Percentiles rank a stretch among this genome's conserved stretches.
These are phyloP conservation scores for Escarpia spicata DNA, from an alignment of 2,888 invertebrate genomes.

Conservation along the genomic window DNA sequence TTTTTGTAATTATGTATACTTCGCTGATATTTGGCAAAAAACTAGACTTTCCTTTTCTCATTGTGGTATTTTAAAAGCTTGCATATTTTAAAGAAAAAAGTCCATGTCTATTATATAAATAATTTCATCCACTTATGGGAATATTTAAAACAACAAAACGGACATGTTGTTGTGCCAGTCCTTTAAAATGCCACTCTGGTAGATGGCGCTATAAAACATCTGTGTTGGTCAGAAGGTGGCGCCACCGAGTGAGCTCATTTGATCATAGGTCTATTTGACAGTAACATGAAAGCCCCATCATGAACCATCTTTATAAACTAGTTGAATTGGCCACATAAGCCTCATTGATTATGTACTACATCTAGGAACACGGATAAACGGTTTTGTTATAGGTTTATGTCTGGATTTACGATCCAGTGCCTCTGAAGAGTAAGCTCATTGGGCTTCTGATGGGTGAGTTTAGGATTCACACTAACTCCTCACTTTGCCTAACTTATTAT, in stretches of 20 bases:
- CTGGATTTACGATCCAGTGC: conserved; percentile 97
- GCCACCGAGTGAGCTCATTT: neutral
- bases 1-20: neutral
- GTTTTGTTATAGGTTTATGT: conserved; percentile 76
- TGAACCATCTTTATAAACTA: neutral
- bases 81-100: neutral
- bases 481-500: neutral
- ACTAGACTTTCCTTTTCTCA: neutral
- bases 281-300: neutral
- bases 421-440: conserved; percentile 81
- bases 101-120: neutral
- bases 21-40: neutral
- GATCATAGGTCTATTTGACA: neutral
- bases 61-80: too few species aligned
- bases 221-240: neutral
- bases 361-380: neutral
- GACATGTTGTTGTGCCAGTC: too few species aligned
- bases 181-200: neutral
- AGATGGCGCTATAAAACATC: neutral
- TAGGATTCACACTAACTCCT: neutral
- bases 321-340: neutral
- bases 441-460: conserved; percentile 72
- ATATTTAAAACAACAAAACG: too few species aligned
- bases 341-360: neutral
- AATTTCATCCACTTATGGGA: neutral